A percentile compares a stretch with the other conserved stretches of the same genome.
phyloP scores from a whole-genome alignment of 2,113 vertebrate genomes.

The Callopanchax toddi region DNA sequence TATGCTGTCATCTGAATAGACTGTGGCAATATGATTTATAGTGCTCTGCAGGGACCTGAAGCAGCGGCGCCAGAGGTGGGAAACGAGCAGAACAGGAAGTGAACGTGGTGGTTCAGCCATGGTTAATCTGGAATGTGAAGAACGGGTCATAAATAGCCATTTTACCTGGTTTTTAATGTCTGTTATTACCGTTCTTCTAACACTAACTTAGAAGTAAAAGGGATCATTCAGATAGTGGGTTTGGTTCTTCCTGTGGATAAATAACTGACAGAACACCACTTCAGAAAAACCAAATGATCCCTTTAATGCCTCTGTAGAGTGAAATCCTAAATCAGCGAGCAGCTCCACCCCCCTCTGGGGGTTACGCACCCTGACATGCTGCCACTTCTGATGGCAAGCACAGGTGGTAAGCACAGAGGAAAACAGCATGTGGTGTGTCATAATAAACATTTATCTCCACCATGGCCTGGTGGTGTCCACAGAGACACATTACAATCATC shows the following conservation, averaged over 20 bases:
- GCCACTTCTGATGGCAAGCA: background rate
- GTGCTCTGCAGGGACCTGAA: conserved; percentile 20
- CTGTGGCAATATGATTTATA: conserved; percentile 29
- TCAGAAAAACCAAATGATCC: too few relatives aligned
- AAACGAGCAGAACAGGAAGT: background rate
- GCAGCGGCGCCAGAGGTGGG: background rate
- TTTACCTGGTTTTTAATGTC: background rate
- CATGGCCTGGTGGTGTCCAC: conserved; percentile 2
- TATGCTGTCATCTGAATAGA: conserved; percentile 51
- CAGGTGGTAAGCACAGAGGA: background rate
- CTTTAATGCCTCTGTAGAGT: background rate
- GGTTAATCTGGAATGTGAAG: conserved; percentile 4
- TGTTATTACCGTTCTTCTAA: background rate
- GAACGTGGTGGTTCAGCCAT: background rate
- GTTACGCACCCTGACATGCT: conserved; percentile 10
- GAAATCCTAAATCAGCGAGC: background rate
- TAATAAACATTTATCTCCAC: background rate
- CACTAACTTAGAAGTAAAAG: too few relatives aligned
- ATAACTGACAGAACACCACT: too few relatives aligned
- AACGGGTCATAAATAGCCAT: background rate
- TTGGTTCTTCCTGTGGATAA: too few relatives aligned
- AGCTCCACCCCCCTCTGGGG: background rate
- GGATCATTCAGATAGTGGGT: too few relatives aligned
- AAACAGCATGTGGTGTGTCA: conserved; percentile 6
- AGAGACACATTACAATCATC: too few relatives aligned